Evolutionary conservation across 2,888 invertebrate genomes (phyloP).

Genomic region (Parelbella ahira): DNA sequence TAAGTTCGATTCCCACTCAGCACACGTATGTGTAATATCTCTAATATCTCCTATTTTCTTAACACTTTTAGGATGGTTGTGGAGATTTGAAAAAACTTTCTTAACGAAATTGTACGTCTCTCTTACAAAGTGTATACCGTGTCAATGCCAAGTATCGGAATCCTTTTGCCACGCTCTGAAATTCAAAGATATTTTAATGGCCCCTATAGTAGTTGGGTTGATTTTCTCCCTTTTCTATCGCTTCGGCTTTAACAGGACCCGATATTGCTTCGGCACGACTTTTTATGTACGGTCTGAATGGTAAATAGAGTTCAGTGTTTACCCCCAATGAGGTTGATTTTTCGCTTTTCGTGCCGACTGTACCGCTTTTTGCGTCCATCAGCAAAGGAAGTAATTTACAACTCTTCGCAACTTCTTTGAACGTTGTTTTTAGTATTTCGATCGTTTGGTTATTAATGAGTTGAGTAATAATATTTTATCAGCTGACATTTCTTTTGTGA

Average conservation of each 20-base stretch:
- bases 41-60: too few species aligned
- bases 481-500: too few species aligned
- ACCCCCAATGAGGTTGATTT: slow-evolving; percentile 37
- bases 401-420: slow-evolving; percentile 4
- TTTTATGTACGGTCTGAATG: slow-evolving; percentile 59
- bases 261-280: slow-evolving; percentile 58
- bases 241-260: slow-evolving; percentile 46
- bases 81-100: too few species aligned
- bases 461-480: too few species aligned
- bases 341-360: slow-evolving; percentile 29
- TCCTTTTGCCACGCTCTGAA: too few species aligned
- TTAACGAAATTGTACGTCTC: too few species aligned
- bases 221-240: slow-evolving; percentile 47
- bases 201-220: slow-evolving; percentile 67
- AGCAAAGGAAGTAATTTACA: slow-evolving; percentile 24
- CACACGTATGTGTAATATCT: too few species aligned
- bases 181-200: slow-evolving; percentile 80
- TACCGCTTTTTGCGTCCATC: slow-evolving; percentile 9
- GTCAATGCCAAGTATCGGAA: not conserved
- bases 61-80: too few species aligned
- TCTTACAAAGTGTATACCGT: too few species aligned
- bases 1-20: too few species aligned
- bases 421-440: slow-evolving; percentile 1
- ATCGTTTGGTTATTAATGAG: slow-evolving; percentile 8
- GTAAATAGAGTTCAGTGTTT: slow-evolving; percentile 39